Base-by-base conservation (phyloP, 2,797 vertebrate genomes). In the Naso thynnoides region DNA sequence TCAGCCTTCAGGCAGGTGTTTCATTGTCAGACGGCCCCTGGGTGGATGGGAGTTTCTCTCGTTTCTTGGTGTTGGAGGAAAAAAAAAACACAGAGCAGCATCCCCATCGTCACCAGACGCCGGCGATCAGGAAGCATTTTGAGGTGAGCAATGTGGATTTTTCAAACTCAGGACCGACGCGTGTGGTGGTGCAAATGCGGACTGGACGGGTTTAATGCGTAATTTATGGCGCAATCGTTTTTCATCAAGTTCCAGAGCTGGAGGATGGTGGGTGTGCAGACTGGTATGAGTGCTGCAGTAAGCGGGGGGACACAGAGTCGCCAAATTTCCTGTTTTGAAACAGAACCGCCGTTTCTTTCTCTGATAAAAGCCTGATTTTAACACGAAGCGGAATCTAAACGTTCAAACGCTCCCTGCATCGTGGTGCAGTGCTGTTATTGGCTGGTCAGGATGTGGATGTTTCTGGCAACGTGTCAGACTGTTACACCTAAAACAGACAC, bases 41-140 rank as follows among this genome's bases (percentile, higher is more conserved):
- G 76, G 66, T 75, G 75, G 87, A 90, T 90, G 94, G 94, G 94
- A 93, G 94, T 92, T 94, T 90, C 93, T 94, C 88, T 88, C 86
- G 88, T 89, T 93, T 88, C 79, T 90, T 90, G 83, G 90, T 90
- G 89, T 90, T 92, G 91, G 82, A 90, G 85, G 3, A 21, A 19
- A 4, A 31, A 29, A 48, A 79, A 88, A 61, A 64, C 15, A 23
- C 47, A 49, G 9, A 26, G 23, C 47, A 49, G 21, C 87, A 80
- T 78, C 81, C 47, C 49, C 79, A 83, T 80, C 86, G 80, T 64
- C 78, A 58, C 31, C 76, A 68, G 84, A 90, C 91, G 64, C 66
- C 90, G 77, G 78, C 84, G 81, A 88, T 23, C 86, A 60, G 87
- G 84, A 87, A 71, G 75, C 81, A 64, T 64, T 71, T 53, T 7